Percentiles rank a stretch among this genome's conserved stretches.
Evolutionary conservation across 2,888 invertebrate species (phyloP).

Genomic region (Dynastes maya): DNA sequence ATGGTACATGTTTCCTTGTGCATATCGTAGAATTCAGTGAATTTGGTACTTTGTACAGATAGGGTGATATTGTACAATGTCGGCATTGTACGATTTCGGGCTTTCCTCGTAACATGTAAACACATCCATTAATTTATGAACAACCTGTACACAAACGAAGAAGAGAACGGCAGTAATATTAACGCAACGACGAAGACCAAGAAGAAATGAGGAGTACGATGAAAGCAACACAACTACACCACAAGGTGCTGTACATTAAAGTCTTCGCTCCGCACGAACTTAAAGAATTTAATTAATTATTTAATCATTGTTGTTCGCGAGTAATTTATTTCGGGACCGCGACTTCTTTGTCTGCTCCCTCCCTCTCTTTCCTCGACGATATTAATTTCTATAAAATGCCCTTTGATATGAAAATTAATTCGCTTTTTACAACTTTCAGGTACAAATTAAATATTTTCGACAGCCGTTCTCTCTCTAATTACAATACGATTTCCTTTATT

Average conservation of each 20-base stretch:
- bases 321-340: conserved; percentile 61
- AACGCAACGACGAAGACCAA: background rate
- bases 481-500: conserved; percentile 27
- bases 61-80: too few species aligned
- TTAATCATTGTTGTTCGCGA: conserved; percentile 66
- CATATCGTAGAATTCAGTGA: too few species aligned
- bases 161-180: conserved; percentile 31
- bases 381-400: conserved; percentile 62
- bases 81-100: too few species aligned
- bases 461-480: conserved; percentile 32
- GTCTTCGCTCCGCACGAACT: conserved; percentile 63
- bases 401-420: conserved; percentile 61
- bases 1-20: too few species aligned
- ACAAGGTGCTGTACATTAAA: conserved; percentile 67
- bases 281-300: conserved; percentile 69
- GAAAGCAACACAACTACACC: conserved; percentile 56
- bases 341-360: conserved; percentile 48
- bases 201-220: conserved; percentile 51
- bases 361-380: conserved; percentile 56
- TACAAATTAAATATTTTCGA: conserved; percentile 55
- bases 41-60: too few species aligned
- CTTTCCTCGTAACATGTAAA: too few species aligned
- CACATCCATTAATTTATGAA: background rate
- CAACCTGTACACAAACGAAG: conserved; percentile 42
- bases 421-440: conserved; percentile 54